phyloP scores from a whole-genome alignment of 2,888 invertebrate genomes.

The Cactoblastis cactorum region DNA sequence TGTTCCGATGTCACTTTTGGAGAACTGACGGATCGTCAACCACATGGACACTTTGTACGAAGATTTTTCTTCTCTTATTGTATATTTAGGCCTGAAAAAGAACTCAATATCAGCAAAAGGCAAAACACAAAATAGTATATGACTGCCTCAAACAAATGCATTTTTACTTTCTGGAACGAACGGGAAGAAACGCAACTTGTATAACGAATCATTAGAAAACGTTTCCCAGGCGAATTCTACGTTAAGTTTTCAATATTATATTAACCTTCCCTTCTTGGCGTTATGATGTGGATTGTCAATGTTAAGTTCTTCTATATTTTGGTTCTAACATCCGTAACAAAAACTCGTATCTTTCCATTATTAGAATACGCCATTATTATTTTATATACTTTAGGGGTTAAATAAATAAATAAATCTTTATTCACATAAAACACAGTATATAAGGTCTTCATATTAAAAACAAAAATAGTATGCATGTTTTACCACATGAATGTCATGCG shows the following conservation, averaged over 20 bases:
- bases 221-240: slow-evolving; percentile 11
- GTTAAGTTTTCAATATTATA: slow-evolving; percentile 17
- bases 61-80: slow-evolving; percentile 83
- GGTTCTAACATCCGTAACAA: too few relatives aligned
- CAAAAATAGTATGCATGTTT: too few relatives aligned
- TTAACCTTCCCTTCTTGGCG: background rate
- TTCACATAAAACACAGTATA: too few relatives aligned
- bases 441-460: too few relatives aligned
- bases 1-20: slow-evolving; percentile 79
- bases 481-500: too few relatives aligned
- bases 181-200: slow-evolving; percentile 2
- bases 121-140: background rate
- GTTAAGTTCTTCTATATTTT: too few relatives aligned
- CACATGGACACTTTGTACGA: slow-evolving; percentile 89
- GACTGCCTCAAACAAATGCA: too few relatives aligned
- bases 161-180: slow-evolving; percentile 1
- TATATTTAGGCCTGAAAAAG: slow-evolving; percentile 83
- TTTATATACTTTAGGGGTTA: too few relatives aligned
- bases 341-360: too few relatives aligned
- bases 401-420: too few relatives aligned
- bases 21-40: slow-evolving; percentile 81
- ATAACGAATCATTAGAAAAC: slow-evolving; percentile 22
- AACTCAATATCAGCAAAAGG: background rate
- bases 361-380: too few relatives aligned
- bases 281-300: background rate